Evolutionary conservation across 2,113 vertebrate genomes (phyloP), one percentile per base, ranked within the genome.

Genomic region (Colossoma macropomum): DNA sequence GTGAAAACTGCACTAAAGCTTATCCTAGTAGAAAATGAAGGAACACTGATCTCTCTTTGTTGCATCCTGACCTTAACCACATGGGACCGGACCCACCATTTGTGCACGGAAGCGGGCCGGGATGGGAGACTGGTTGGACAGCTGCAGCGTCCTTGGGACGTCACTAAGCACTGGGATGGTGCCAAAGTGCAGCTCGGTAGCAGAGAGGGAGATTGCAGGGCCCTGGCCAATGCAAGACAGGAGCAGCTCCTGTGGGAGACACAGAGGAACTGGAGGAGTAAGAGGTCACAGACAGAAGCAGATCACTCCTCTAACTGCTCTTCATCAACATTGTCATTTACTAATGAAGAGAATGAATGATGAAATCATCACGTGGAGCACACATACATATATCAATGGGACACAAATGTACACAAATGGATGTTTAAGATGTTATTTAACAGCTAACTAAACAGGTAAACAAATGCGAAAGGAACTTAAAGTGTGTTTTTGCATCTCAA

Each of bases 71-170:
- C 27, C 38, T 19, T 68, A 25, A 70, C 50, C n/a, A n/a, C 66
- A 71, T 66, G 34, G 16, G 27, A 70, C 27, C 23, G 27, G 69
- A 93, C 95, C 92, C 79, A 96, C 96, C 92, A 95, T 93, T 45
- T 34, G 30, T 63, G 93, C 89, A 11, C 54, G 86, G 88, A 98
- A 98, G 2, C 30, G 19, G 0, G 93, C 94, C 0, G 96, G 90
- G 77, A 96, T 93, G 0, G 94, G 90, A 23, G 93, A 93, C 56
- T 95, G 91, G 77, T 96, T 99, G 21, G 89, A 90, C 19, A 98
- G 93, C 1, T 34, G 71, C 68, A 99, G 87, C 0, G 38, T 82
- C 90, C 25, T 91, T 25, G 90, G 84, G 8, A 86, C 54, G 70
- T 97, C 94, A 4, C 81, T 93, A 12, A 98, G 89, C 21, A 95